A percentile compares a stretch with the other conserved stretches of the same genome.
These are phyloP conservation scores for Enteromius argenteus DNA, from an alignment of 2,797 vertebrate genomes.

Conservation along the genomic window DNA sequence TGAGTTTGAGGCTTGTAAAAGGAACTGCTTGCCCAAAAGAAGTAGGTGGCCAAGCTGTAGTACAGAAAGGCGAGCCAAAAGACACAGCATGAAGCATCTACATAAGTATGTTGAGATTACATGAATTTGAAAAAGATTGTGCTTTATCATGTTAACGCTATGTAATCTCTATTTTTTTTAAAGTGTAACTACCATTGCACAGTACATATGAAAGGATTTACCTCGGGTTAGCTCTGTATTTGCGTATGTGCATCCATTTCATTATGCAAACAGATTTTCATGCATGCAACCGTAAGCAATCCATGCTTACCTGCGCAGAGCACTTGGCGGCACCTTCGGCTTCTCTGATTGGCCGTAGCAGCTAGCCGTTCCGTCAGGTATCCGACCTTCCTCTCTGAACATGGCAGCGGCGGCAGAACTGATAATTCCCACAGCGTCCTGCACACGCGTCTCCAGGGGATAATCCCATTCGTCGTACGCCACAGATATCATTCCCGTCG, in stretches of 20 bases:
- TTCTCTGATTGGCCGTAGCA: conserved; percentile 90
- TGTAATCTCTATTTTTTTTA: neutral
- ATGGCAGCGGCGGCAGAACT: conserved; percentile 90
- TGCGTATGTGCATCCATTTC: neutral
- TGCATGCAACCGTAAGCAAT: neutral
- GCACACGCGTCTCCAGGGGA: conserved; percentile 87
- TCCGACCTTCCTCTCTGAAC: conserved; percentile 90
- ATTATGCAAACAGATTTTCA: neutral
- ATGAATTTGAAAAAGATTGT: conserved; percentile 11
- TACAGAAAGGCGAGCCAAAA: conserved; percentile 25
- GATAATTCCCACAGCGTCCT: conserved; percentile 93
- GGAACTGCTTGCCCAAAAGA: conserved; percentile 24
- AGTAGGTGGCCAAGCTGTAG: conserved; percentile 33
- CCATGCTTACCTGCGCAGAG: conserved; percentile 77
- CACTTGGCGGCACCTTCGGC: conserved; percentile 80
- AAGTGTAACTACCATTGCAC: neutral
- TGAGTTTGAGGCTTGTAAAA: conserved; percentile 15
- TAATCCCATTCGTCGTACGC: conserved; percentile 98
- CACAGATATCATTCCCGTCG: conserved; percentile 95
- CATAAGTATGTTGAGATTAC: conserved; percentile 9
- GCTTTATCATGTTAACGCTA: conserved; percentile 5
- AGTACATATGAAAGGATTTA: neutral
- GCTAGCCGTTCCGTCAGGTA: conserved; percentile 91
- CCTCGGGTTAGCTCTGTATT: neutral
- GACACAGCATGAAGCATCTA: conserved; percentile 20